Base-by-base conservation (phyloP, 2,797 vertebrate species). In the Echiichthys vipera region DNA sequence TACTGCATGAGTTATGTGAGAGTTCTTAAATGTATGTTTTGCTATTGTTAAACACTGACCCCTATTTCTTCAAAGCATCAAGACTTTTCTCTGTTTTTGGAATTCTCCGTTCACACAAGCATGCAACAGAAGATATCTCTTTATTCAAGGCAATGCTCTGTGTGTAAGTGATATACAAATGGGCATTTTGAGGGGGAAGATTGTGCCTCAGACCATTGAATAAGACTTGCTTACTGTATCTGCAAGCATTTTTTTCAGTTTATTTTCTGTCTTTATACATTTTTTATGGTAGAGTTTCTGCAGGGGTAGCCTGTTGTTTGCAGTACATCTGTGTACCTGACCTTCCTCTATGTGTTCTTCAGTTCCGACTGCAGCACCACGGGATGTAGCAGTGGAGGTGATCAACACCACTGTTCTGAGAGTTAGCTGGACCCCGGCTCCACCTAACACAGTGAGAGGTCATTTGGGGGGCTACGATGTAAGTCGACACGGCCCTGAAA, bases 281-380 rank as follows among this genome's bases (percentile, higher is more conserved):
- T 10, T 22, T 58, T 40, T 36, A 8, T 51, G 3, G 13, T 25
- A 14, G 18, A 34, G 25, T 40, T 43, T 56, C 32, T 61, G 53
- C n/a, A 50, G 55, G 50, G 50, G 20, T 13, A 32, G 1, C 53
- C 39, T 72, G 55, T 56, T 61, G 45, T 50, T 64, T 53, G 42
- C 30, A 22, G 7, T 42, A 10, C 62, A 34, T 74, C 46, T 71
- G 37, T 53, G 6, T 56, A 78, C 34, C 64, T 83, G 59, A 87
- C 74, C 64, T 74, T 47, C 32, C 39, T 27, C 30, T 47, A 25
- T 86, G 20, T 85, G 17, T 54, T 87, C 65, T 78, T 45, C 87
- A 99, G 98, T 96, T 85, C 98, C 98, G 8, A 92, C 96, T 51
- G 93, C 94, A 0, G 94, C 97, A 69, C 98, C 98, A 4, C 89